These are phyloP conservation scores for Limnothrissa miodon DNA, from an alignment of 2,113 vertebrate species.

Conservation along the genomic window DNA sequence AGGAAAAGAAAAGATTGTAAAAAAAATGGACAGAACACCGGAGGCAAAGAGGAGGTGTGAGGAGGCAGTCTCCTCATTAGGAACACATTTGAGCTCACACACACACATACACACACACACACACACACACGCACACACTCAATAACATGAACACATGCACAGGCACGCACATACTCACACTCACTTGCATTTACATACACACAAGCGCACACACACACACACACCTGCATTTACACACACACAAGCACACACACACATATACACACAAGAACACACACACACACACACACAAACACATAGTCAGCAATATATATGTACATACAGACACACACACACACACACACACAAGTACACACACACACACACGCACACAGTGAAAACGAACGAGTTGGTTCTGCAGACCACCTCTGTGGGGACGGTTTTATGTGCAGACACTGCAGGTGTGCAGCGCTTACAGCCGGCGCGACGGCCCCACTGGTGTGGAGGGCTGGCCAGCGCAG, in stretches of 20 bases:
- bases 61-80: neutral
- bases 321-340: neutral
- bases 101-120: neutral
- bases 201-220: neutral
- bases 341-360: neutral
- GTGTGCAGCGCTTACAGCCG: neutral
- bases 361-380: neutral
- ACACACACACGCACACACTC: neutral
- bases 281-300: neutral
- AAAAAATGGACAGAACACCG: neutral
- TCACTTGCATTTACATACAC: too few species aligned
- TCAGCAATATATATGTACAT: neutral
- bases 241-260: neutral
- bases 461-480: neutral
- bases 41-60: neutral
- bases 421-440: neutral
- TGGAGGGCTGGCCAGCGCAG: neutral
- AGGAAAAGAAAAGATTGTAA: neutral
- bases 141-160: neutral
- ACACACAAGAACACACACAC: neutral
- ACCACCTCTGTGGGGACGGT: neutral
- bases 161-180: neutral
- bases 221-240: neutral
- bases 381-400: neutral
- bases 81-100: neutral